Evolutionary conservation across 2,797 vertebrate genomes (phyloP).

Genomic region (Hydrocynus forskahlii): DNA sequence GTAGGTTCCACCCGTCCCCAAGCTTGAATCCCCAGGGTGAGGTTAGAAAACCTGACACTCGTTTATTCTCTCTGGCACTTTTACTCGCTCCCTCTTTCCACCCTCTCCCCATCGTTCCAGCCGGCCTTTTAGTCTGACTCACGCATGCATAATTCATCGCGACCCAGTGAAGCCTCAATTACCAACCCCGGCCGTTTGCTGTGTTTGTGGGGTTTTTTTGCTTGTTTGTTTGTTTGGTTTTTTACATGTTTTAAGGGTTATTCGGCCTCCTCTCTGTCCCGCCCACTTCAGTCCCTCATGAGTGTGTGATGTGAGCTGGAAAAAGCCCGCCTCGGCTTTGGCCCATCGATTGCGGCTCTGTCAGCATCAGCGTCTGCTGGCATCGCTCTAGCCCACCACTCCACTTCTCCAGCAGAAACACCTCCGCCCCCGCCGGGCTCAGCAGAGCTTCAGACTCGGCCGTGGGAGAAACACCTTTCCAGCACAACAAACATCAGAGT

Average conservation of each 20-base stretch:
- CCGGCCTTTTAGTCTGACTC: constrained; percentile 43
- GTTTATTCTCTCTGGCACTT: constrained; percentile 33
- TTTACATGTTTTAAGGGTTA: not conserved
- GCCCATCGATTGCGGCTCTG: not conserved
- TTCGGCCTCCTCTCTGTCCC: not conserved
- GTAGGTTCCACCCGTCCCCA: constrained; percentile 12
- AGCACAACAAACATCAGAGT: not conserved
- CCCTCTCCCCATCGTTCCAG: constrained; percentile 11
- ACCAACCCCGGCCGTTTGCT: constrained; percentile 39
- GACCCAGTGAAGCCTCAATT: constrained; percentile 52
- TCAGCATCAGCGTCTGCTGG: not conserved
- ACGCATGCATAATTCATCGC: constrained; percentile 53
- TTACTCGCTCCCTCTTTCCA: constrained; percentile 18
- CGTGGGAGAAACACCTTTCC: constrained; percentile 6
- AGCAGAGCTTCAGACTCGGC: not conserved
- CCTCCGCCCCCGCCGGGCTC: not conserved
- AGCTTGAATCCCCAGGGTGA: constrained; percentile 29
- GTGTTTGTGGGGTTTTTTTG: not conserved
- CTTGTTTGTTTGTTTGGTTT: not conserved
- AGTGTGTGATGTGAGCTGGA: not conserved
- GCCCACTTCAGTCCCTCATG: not conserved
- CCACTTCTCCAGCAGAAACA: not conserved
- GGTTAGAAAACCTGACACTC: constrained; percentile 41
- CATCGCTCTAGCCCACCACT: not conserved
- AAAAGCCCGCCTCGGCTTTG: not conserved